Evolutionary conservation across 2,797 vertebrate species (phyloP), one percentile per base, ranked within the genome.

Genomic region (Thaleichthys pacificus): DNA sequence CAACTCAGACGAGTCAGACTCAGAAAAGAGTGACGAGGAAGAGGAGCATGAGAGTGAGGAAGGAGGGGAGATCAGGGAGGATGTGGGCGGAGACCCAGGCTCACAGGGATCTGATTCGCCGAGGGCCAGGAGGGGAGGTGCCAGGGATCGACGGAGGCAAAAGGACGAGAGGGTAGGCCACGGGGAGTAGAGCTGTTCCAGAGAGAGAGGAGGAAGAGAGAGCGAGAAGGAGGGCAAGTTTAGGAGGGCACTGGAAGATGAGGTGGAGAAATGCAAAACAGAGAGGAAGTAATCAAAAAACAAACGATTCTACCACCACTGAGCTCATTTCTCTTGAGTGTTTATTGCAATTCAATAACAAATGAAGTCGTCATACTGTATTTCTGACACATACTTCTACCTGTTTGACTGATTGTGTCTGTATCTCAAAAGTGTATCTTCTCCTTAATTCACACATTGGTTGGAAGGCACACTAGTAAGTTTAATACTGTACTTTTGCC

Each of bases 1-100:
- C 30, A 92, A 96, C 87, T 98, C 97, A 0, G 97, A 99, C 0
- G 96, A 96, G 86, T 95, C 94, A 0, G 96, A 93, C 38, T 91
- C 89, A 0, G 97, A 97, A 2, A 82, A 35, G 0, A 93, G 93
- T 0, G 91, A 81, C 0, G 77, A 74, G 0, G 84, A 82, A 8
- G 84, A 89, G 0, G 75, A 65, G 2, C 66, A 65, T 5, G 79
- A 71, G 0, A 71, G 76, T 0, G 60, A 19, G 35, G 21, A 57
- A 35, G 32, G 35, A 30, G 30, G 4, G 68, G 63, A 32, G 8
- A 74, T 75, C 2, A 0, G 66, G 47, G 87, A 79, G 15, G 85
- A 78, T 17, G 77, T 51, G 17, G 86, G 78, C 1, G 66, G 71
- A 3, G 82, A 75, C 0, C 47, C 32, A 0, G 78, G 56, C 60